Base-by-base conservation (phyloP, 2,797 vertebrate species). In the Chrosomus eos region DNA sequence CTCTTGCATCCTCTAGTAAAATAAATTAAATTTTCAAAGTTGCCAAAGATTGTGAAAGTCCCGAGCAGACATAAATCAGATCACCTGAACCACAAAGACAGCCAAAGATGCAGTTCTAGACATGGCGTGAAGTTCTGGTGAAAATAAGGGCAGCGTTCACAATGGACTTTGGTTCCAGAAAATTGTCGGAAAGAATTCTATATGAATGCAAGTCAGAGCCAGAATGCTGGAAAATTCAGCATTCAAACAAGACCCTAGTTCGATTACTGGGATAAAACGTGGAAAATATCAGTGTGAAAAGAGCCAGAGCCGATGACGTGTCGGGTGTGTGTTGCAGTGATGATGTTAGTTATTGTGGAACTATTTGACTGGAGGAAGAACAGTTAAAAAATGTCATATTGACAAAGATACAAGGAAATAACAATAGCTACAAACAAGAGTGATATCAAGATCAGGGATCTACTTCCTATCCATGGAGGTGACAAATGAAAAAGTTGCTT, bases 21-120 rank as follows among this genome's bases (percentile, higher is more conserved):
- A 55, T 3, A 58, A 58, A 58, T 28, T 4, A 0, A 73, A 58
- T 26, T 64, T 64, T 14, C 28, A 2, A 66, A 45, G 43, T 45
- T 13, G 11, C 11, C 13, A 11, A 45, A 66, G 85, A 43, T 93
- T 95, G 13, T 94, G 94, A 67, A 96, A 92, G 53, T 97, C 95
- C 8, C 88, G 36, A 9, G 91, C 92, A 70, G 91, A 94, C 89
- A 96, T 19, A 53, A 96, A 85, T 73, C 92, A 93, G 0, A 95
- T 91, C 45, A 96, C 95, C 1, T 93, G 95, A 0, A 93, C 86
- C 80, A 85, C 26, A 31, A 28, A 16, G 1, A 18, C 13, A 31
- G 94, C 5, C 26, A 64, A 31, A 14, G 13, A 64, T 68, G 88
- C 80, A 85, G 96, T 93, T 28, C 94, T 87, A 60, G 94, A 93